Percentiles rank a stretch among this genome's conserved stretches.
These are phyloP conservation scores for Ctenochaetus hawaiiensis DNA, from an alignment of 2,797 vertebrate genomes.

Conservation along the genomic window DNA sequence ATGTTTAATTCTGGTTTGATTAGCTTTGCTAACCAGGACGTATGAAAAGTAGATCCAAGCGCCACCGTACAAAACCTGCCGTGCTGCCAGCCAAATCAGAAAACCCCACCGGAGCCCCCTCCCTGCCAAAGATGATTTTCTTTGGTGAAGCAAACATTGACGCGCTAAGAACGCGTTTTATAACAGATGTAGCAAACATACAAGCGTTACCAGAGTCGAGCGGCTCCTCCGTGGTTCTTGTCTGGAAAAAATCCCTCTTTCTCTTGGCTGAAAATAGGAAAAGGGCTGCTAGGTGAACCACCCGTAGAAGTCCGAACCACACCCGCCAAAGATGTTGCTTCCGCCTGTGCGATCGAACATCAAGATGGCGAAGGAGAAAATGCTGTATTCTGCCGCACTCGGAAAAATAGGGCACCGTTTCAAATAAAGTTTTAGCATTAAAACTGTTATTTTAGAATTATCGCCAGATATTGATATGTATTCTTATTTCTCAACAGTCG, in stretches of 20 bases:
- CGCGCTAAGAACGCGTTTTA: constrained; percentile 2
- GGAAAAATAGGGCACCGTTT: constrained; percentile 80
- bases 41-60: constrained; percentile 83
- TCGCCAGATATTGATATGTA: fast-evolving
- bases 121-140: constrained; percentile 72
- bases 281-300: constrained; percentile 79
- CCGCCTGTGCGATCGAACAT: constrained; percentile 79
- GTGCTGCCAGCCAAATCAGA: constrained; percentile 75
- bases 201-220: constrained; percentile 75
- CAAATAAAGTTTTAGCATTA: constrained; percentile 41
- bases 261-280: constrained; percentile 74
- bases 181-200: not conserved
- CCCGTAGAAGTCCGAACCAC: constrained; percentile 81
- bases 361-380: constrained; percentile 87
- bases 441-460: not conserved
- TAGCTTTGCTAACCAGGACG: constrained; percentile 73
- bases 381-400: constrained; percentile 85
- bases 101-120: constrained; percentile 79
- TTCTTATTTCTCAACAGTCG: not conserved
- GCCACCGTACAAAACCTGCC: constrained; percentile 78
- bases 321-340: constrained; percentile 80
- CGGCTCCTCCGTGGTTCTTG: constrained; percentile 77
- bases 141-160: constrained; percentile 26
- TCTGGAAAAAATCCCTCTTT: constrained; percentile 59
- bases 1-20: constrained; percentile 62